Evolutionary conservation across 2,888 invertebrate genomes (phyloP).

Genomic region (Limenitis camilla): DNA sequence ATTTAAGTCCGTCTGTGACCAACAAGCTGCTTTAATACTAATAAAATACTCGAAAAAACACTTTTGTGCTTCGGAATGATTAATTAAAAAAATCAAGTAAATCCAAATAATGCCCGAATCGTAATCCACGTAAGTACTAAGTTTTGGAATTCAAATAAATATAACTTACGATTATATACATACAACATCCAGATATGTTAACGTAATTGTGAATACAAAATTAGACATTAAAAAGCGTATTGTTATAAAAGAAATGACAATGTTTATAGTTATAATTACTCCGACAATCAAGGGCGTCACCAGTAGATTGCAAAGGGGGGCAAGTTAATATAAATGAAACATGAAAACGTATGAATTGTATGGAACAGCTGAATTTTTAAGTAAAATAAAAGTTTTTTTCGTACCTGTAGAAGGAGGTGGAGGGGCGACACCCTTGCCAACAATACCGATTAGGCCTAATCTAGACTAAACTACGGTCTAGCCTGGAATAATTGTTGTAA

Average conservation of each 20-base stretch:
- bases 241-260: neutral
- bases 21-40: constrained; percentile 49
- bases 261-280: too few species aligned
- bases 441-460: constrained; percentile 37
- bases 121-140: constrained; percentile 10
- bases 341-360: too few species aligned
- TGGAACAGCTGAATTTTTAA: too few species aligned
- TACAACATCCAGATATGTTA: neutral
- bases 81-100: constrained; percentile 6
- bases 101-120: constrained; percentile 5
- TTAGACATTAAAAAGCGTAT: neutral
- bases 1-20: constrained; percentile 25
- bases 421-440: neutral
- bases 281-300: too few species aligned
- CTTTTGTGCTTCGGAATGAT: constrained; percentile 34
- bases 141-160: constrained; percentile 11
- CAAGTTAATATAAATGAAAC: too few species aligned
- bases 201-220: too few species aligned
- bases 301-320: too few species aligned
- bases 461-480: constrained; percentile 31
- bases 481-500: too few species aligned
- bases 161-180: constrained; percentile 6
- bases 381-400: too few species aligned
- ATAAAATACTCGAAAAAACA: constrained; percentile 43
- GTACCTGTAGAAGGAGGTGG: too few species aligned